Conservation (phyloP, 2,888 invertebrate genomes). For the Sympetrum striolatum region DNA sequence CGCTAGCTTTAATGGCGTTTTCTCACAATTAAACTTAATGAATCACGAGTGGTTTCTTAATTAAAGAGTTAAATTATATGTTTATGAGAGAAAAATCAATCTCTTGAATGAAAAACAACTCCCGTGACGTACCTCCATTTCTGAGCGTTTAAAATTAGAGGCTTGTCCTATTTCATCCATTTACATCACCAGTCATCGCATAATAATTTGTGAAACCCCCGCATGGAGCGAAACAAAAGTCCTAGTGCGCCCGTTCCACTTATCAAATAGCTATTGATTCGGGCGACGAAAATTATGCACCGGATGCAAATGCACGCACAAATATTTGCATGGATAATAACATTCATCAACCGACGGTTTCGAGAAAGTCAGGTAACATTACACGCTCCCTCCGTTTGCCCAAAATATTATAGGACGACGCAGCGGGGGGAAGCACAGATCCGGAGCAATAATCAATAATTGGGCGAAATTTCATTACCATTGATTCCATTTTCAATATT, state of each 20-base stretch:
- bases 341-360: neutral
- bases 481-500: constrained; percentile 30
- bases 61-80: too few species aligned
- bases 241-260: too few species aligned
- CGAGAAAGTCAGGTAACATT: neutral
- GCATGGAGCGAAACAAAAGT: neutral
- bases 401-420: neutral
- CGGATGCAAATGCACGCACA: neutral
- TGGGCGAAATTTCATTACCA: constrained; percentile 10
- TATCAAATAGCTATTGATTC: neutral
- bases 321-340: neutral
- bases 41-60: too few species aligned
- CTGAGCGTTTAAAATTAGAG: too few species aligned
- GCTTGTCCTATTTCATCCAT: too few species aligned
- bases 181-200: too few species aligned
- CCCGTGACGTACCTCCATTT: too few species aligned
- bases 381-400: neutral
- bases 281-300: neutral
- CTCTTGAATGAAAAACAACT: too few species aligned
- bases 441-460: neutral
- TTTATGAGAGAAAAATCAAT: too few species aligned
- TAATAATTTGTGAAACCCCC: too few species aligned
- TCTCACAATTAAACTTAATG: too few species aligned
- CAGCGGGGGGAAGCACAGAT: neutral
- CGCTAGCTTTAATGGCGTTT: too few species aligned